Percentiles rank a stretch among this genome's conserved stretches.
These are phyloP conservation scores for Tachina grossa DNA, from an alignment of 2,888 invertebrate species.

Conservation along the genomic window DNA sequence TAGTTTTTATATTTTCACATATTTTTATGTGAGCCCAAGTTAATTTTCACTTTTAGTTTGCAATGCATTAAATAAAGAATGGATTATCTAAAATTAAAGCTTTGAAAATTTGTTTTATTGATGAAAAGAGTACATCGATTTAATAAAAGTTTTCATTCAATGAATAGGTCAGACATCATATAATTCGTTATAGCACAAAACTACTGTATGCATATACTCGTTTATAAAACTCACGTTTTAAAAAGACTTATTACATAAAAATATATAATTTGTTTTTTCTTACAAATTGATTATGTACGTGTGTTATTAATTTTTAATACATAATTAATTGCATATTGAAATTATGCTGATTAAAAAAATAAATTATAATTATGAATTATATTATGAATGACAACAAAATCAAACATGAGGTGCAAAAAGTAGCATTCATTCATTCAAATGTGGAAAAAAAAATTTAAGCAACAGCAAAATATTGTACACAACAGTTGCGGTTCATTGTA, in stretches of 20 bases:
- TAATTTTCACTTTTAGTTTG: too few relatives aligned
- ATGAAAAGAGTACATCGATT: too few relatives aligned
- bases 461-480: background rate
- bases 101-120: too few relatives aligned
- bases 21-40: too few relatives aligned
- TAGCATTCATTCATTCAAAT: slow-evolving; percentile 4
- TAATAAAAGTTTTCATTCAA: too few relatives aligned
- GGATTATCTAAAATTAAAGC: too few relatives aligned
- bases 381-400: background rate
- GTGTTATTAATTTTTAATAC: background rate
- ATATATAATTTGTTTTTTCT: background rate
- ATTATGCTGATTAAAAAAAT: slow-evolving; percentile 15
- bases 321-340: slow-evolving; percentile 4
- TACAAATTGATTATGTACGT: background rate
- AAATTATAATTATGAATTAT: background rate
- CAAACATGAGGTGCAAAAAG: slow-evolving; percentile 8
- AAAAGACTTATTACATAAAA: background rate
- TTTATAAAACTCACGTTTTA: background rate
- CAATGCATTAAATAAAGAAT: too few relatives aligned
- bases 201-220: too few relatives aligned
- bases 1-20: too few relatives aligned
- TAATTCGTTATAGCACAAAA: too few relatives aligned
- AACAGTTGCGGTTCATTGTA: slow-evolving; percentile 28
- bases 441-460: background rate
- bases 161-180: too few relatives aligned